phyloP scores from a whole-genome alignment of 2,888 invertebrate species.

The Isoperla grammatica region DNA sequence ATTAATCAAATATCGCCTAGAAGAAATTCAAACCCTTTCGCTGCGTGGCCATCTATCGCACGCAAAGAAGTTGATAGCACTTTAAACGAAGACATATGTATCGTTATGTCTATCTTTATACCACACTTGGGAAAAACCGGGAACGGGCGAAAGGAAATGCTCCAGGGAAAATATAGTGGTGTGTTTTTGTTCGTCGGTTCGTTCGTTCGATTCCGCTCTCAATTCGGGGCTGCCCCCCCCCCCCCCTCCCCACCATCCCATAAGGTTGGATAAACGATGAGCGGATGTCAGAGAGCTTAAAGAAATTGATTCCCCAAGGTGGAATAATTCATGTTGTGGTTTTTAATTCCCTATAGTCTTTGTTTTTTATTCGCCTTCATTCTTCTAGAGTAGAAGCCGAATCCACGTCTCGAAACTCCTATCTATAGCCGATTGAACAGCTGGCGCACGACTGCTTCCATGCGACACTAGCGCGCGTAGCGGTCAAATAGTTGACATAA shows the following conservation, averaged over 20 bases:
- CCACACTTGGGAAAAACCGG: conserved; percentile 12
- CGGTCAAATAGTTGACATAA: too few relatives aligned
- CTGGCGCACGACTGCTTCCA: too few relatives aligned
- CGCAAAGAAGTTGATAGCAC: conserved; percentile 2
- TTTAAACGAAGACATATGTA: conserved; percentile 12
- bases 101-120: conserved; percentile 7
- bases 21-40: too few relatives aligned
- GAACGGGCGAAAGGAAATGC: conserved; percentile 14
- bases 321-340: conserved; percentile 27
- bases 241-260: neutral
- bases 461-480: too few relatives aligned
- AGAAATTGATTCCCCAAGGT: conserved; percentile 25
- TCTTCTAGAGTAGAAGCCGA: too few relatives aligned
- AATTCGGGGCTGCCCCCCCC: neutral
- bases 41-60: too few relatives aligned
- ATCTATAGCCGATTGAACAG: too few relatives aligned
- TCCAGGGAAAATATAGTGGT: conserved; percentile 16
- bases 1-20: too few relatives aligned
- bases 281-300: conserved; percentile 18
- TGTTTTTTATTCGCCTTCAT: neutral
- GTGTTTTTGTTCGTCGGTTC: conserved; percentile 9
- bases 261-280: conserved; percentile 12
- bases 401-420: too few relatives aligned
- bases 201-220: conserved; percentile 5
- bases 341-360: conserved; percentile 20